Evolutionary conservation across 1,140 invertebrate species (phyloP).

Genomic region (Tetramorium simillimum): DNA sequence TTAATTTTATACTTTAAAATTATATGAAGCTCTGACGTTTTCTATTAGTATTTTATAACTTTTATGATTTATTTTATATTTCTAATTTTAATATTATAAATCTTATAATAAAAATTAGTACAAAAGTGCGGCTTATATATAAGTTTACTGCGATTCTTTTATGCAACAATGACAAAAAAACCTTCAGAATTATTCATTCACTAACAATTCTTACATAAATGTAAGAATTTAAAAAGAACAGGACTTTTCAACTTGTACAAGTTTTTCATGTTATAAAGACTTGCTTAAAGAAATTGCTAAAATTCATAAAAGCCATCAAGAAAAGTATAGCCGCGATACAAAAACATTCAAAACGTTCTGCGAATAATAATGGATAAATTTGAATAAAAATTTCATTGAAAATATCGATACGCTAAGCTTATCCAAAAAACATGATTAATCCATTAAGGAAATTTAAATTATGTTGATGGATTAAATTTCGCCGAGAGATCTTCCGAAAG

Average conservation of each 20-base stretch:
- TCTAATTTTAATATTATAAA: background rate
- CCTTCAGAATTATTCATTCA: background rate
- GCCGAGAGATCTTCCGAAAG: background rate
- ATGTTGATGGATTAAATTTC: slow-evolving; percentile 5
- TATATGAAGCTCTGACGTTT: background rate
- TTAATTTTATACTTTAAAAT: background rate
- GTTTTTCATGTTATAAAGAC: background rate
- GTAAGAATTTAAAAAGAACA: background rate
- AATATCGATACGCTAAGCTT: background rate
- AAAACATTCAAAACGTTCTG: background rate
- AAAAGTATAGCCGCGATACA: background rate
- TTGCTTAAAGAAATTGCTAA: background rate
- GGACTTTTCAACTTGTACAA: background rate
- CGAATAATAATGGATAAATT: background rate
- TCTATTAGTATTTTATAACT: background rate
- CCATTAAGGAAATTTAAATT: background rate
- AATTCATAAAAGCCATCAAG: background rate
- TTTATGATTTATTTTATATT: background rate
- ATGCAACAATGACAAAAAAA: background rate
- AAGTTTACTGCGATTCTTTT: background rate
- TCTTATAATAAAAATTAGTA: background rate
- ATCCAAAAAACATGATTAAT: background rate
- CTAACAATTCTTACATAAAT: background rate
- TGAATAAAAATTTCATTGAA: background rate
- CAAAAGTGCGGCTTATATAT: background rate